Conservation (phyloP, 2,797 vertebrate species). For the Acomys russatus region DNA sequence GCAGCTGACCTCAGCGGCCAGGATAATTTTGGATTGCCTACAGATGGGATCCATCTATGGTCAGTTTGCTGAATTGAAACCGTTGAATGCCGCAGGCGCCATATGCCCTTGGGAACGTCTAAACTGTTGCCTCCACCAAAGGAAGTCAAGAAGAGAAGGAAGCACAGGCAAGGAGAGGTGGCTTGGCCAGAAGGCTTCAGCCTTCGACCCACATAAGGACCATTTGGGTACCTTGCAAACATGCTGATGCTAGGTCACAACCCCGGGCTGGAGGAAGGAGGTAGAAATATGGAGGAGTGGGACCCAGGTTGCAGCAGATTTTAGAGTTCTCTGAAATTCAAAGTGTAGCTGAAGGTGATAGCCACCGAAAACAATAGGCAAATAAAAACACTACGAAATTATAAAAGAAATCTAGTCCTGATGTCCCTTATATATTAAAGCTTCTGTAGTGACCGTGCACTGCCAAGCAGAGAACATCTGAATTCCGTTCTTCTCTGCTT, state of each 20-base stretch:
- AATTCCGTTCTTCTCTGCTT: conserved; percentile 8
- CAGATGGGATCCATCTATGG: background rate
- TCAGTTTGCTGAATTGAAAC: conserved; percentile 1
- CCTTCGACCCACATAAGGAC: background rate
- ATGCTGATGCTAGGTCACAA: background rate
- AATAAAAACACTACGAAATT: background rate
- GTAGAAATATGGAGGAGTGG: background rate
- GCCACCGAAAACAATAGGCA: background rate
- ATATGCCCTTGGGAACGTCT: background rate
- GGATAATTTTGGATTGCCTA: background rate
- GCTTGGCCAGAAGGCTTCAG: background rate
- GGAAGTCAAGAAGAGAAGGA: background rate
- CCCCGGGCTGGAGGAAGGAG: background rate
- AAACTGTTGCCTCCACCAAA: background rate
- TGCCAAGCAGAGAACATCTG: background rate
- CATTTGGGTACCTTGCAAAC: background rate
- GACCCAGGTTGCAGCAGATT: background rate
- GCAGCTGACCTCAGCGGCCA: background rate
- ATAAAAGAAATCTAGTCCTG: background rate
- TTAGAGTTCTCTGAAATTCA: background rate
- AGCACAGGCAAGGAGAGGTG: background rate
- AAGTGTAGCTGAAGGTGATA: background rate
- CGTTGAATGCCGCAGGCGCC: background rate
- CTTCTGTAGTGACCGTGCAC: background rate
- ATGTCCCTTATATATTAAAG: background rate